Evolutionary conservation across 2,888 invertebrate genomes (phyloP).

Genomic region (Holacanthella duospinosa): DNA sequence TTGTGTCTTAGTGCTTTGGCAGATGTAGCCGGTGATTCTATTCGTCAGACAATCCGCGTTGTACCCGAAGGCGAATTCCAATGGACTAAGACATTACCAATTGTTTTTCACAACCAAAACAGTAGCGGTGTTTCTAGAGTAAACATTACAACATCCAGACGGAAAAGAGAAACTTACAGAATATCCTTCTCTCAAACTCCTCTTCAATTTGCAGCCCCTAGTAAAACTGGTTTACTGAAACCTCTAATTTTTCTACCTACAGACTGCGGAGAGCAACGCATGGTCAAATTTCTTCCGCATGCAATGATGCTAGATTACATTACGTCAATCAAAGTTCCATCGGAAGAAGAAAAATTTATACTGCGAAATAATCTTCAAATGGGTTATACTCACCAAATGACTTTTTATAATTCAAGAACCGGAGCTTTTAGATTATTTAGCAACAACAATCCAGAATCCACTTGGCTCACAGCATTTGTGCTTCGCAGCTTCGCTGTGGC

Average conservation of each 20-base stretch:
- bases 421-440: conserved; percentile 34
- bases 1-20: conserved; percentile 44
- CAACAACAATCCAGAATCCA: background rate
- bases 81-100: background rate
- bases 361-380: conserved; percentile 55
- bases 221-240: too few species aligned
- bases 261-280: conserved; percentile 12
- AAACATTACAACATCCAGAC: too few species aligned
- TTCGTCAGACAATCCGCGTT: conserved; percentile 43
- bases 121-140: background rate
- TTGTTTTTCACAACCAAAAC: background rate
- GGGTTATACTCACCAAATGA: conserved; percentile 83
- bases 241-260: conserved; percentile 2
- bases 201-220: background rate
- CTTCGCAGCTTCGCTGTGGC: conserved; percentile 46
- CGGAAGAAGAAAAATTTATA: background rate
- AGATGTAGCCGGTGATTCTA: conserved; percentile 44
- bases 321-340: background rate
- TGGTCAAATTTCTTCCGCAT: conserved; percentile 8
- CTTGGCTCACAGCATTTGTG: conserved; percentile 48
- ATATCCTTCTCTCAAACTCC: background rate
- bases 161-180: background rate
- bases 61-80: background rate
- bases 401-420: conserved; percentile 43
- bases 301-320: conserved; percentile 4